Percentiles rank a stretch among this genome's conserved stretches.
Conservation (phyloP, 1,140 invertebrate genomes). For the Akabosia matsudoensis region DNA sequence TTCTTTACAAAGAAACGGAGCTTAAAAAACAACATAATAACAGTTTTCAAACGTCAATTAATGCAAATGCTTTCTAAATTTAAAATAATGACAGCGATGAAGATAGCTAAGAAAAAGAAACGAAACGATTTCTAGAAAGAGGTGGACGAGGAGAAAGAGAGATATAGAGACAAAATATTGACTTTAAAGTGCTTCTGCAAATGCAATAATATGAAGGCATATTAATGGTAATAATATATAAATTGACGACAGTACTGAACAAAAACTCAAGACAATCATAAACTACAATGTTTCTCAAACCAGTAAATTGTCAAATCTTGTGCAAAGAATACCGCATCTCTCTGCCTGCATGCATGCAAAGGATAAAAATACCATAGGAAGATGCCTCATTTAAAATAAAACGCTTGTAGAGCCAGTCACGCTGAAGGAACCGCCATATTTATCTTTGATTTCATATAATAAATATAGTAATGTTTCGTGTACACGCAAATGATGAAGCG, state of each 20-base stretch:
- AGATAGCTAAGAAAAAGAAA: neutral
- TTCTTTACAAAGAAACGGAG: neutral
- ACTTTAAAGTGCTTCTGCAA: neutral
- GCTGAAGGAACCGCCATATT: neutral
- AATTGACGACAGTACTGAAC: neutral
- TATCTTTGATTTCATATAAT: neutral
- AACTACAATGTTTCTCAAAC: neutral
- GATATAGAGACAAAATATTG: neutral
- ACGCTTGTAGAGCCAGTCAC: too few species aligned
- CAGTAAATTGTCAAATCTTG: neutral
- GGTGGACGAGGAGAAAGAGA: neutral
- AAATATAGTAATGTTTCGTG: neutral
- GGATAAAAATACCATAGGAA: too few species aligned
- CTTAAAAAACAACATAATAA: conserved; percentile 2
- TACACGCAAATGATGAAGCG: neutral
- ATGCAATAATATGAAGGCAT: neutral
- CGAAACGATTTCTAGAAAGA: neutral
- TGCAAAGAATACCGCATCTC: too few species aligned
- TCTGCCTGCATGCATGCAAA: too few species aligned
- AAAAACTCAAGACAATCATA: neutral
- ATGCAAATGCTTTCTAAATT: conserved; percentile 46
- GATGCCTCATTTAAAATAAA: too few species aligned
- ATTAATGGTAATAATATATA: neutral
- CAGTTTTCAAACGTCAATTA: conserved; percentile 39
- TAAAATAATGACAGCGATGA: conserved; percentile 24